Base-by-base conservation (phyloP, 2,113 vertebrate genomes). In the Crotalus tigris region DNA sequence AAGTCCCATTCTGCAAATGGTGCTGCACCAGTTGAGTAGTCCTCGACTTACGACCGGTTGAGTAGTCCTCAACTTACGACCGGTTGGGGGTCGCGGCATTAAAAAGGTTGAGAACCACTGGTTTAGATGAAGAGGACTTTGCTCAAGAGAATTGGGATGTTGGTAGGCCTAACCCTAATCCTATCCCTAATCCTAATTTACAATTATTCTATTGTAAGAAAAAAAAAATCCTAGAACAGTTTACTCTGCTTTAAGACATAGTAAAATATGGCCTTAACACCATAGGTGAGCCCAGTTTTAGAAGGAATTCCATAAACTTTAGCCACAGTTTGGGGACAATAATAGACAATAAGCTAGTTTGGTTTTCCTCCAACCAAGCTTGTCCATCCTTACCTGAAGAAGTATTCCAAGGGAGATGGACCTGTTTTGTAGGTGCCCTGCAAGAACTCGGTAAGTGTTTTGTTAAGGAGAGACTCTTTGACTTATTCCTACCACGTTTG, bases 401-500 rank as follows among this genome's bases (percentile, higher is more conserved):
- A 75, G n/a, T 75, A 75, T 39, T 15, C n/a, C 69, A 39, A 7
- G 69, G 5, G n/a, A 75, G 69, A 19, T 75, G n/a, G n/a, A 8
- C 17, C 19, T 53, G 12, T 69, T 44, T 23, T 26, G 44, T 81
- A 44, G 23, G 11, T 39, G 46, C 29, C 61, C 15, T 24, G 15
- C 61, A 54, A 54, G 2, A 54, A 81, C 26, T 10, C 5, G 49
- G 58, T 69, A 12, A 92, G 54, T 26, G 39, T 69, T 87, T 54
- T 87, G 46, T 92, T 0, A 1, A 95, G 46, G 4, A n/a, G 88
- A 88, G 92, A 90, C 10, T 61, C 53, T 95, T 93, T 90, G 92
- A 51, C 89, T 93, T 90, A 88, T 87, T 92, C 64, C 75, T 91
- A 92, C 33, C 94, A 91, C 59, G 89, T 93, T 91, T 85, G 57